Conservation (phyloP, 2,888 invertebrate genomes). For the Heteromyza rotundicornis region DNA sequence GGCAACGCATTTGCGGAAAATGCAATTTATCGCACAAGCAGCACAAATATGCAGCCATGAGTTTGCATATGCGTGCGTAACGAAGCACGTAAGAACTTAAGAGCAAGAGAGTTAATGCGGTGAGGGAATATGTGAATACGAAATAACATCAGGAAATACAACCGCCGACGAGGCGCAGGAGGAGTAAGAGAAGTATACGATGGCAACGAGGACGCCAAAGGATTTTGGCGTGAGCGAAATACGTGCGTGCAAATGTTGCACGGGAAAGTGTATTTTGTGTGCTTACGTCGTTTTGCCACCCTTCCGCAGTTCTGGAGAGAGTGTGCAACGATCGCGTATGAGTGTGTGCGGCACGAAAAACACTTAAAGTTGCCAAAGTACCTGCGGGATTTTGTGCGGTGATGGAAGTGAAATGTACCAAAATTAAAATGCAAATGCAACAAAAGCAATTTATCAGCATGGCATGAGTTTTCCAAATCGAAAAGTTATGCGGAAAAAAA, state of each 20-base stretch:
- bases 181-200: background rate
- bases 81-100: background rate
- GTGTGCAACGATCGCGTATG: background rate
- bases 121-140: background rate
- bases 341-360: background rate
- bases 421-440: conserved; percentile 5
- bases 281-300: background rate
- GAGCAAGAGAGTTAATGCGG: conserved; percentile 1
- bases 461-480: too few relatives aligned
- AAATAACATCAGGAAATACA: background rate
- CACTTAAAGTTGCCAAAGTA: conserved; percentile 6
- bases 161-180: background rate
- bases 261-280: background rate
- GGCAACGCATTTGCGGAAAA: background rate
- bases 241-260: background rate
- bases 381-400: background rate
- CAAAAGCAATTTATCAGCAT: conserved; percentile 3
- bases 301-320: background rate
- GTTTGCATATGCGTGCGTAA: background rate
- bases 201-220: background rate
- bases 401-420: background rate
- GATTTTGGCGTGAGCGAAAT: background rate
- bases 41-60: background rate
- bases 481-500: too few relatives aligned
- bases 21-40: background rate